These are phyloP conservation scores for Villa cingulata DNA, from an alignment of 2,888 invertebrate genomes.

Conservation along the genomic window DNA sequence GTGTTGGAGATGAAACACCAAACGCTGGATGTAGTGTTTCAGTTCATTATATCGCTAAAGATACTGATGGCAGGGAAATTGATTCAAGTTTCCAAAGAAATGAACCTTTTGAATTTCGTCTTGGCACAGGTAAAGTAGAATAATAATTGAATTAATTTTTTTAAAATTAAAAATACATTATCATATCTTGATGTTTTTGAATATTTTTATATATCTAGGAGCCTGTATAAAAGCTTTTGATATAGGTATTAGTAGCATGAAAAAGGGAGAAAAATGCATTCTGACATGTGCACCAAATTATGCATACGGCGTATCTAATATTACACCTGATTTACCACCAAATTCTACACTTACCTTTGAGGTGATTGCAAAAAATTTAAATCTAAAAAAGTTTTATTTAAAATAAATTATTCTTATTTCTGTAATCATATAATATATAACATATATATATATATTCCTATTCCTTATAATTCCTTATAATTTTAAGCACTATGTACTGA, in stretches of 20 bases:
- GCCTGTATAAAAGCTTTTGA: constrained; percentile 80
- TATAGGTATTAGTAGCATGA: constrained; percentile 87
- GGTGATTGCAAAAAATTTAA: constrained; percentile 43
- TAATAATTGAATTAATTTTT: neutral
- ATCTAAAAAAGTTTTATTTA: no score
- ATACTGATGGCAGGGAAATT: constrained; percentile 75
- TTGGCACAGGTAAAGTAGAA: constrained; percentile 60
- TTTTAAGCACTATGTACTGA: no score
- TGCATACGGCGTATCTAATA: constrained; percentile 76
- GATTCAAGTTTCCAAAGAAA: constrained; percentile 79
- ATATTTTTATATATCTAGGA: no score
- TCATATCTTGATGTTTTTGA: no score
- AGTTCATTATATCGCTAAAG: constrained; percentile 83
- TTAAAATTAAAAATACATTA: no score
- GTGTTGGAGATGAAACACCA: constrained; percentile 59
- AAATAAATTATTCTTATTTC: no score
- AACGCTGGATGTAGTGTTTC: constrained; percentile 53
- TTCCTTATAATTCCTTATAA: no score
- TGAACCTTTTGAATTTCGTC: constrained; percentile 71
- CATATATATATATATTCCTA: no score
- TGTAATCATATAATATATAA: no score
- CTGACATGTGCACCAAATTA: constrained; percentile 79
- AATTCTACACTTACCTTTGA: constrained; percentile 80
- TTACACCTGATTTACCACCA: constrained; percentile 78
- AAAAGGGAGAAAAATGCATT: constrained; percentile 69